Evolutionary conservation across 1,140 invertebrate species (phyloP).

Genomic region (Drepana arcuata): DNA sequence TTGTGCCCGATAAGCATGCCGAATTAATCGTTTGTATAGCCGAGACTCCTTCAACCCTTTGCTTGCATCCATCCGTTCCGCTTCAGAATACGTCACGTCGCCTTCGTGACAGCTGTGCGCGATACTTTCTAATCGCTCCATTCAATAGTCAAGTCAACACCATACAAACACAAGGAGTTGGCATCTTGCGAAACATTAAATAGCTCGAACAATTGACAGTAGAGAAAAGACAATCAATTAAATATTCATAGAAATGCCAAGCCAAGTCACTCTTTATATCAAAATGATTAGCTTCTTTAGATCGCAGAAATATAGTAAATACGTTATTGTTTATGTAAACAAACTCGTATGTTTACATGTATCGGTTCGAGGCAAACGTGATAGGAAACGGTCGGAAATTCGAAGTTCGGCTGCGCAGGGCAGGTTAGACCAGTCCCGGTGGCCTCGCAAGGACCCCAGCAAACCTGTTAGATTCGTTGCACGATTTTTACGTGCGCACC

Average conservation of each 20-base stretch:
- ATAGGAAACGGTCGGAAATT: slow-evolving; percentile 65
- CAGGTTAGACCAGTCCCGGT: slow-evolving; percentile 70
- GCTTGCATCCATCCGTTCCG: slow-evolving; percentile 52
- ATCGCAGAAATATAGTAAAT: slow-evolving; percentile 4
- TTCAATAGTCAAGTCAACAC: slow-evolving; percentile 44
- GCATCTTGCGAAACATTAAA: slow-evolving; percentile 52
- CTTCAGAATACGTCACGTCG: slow-evolving; percentile 57
- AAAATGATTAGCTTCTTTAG: background rate
- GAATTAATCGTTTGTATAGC: slow-evolving; percentile 58
- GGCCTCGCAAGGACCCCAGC: slow-evolving; percentile 68
- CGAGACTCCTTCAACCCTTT: slow-evolving; percentile 57
- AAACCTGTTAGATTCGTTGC: slow-evolving; percentile 72
- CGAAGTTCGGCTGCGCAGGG: slow-evolving; percentile 63
- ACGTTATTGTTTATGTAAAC: slow-evolving; percentile 15
- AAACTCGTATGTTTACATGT: slow-evolving; percentile 33
- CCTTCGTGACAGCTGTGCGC: slow-evolving; percentile 59
- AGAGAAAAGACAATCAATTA: slow-evolving; percentile 47
- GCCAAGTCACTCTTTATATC: slow-evolving; percentile 12
- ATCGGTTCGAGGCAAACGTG: slow-evolving; percentile 39
- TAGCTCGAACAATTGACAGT: slow-evolving; percentile 43
- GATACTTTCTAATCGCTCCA: slow-evolving; percentile 63
- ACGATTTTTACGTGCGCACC: slow-evolving; percentile 71
- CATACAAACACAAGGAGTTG: slow-evolving; percentile 50
- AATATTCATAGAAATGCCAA: slow-evolving; percentile 42
- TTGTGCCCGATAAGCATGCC: slow-evolving; percentile 41